A percentile compares a stretch with the other conserved stretches of the same genome.
Evolutionary conservation across 2,797 vertebrate species (phyloP).

Genomic region (Enteromius unitaeniatus): DNA sequence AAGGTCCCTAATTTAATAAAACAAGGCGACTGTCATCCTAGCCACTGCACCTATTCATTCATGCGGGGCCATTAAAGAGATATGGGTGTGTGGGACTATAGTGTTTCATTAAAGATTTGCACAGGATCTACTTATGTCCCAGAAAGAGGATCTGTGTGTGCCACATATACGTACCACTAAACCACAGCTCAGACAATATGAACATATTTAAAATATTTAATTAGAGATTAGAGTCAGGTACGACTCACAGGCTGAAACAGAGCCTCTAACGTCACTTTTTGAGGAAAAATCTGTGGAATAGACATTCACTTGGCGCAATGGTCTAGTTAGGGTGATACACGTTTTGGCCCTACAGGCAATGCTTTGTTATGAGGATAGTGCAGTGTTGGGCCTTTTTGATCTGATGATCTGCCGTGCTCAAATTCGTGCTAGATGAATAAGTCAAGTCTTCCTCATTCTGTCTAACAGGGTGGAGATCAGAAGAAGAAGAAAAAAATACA

Average conservation of each 20-base stretch:
- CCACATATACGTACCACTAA: background rate
- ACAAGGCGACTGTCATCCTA: constrained; percentile 48
- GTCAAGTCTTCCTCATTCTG: background rate
- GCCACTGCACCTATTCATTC: constrained; percentile 25
- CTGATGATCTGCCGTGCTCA: constrained; percentile 18
- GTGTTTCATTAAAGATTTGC: constrained; percentile 4
- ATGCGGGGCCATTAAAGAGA: constrained; percentile 24
- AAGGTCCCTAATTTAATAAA: constrained; percentile 61
- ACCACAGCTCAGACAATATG: background rate
- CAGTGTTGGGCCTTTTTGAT: background rate
- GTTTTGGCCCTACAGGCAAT: constrained; percentile 14
- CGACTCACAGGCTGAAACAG: background rate
- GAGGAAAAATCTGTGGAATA: background rate
- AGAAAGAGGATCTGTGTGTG: background rate
- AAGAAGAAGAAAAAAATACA: background rate
- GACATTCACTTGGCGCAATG: background rate
- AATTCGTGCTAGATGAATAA: constrained; percentile 25
- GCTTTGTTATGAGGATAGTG: constrained; percentile 28
- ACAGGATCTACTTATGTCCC: background rate
- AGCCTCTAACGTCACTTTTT: background rate
- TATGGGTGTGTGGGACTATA: background rate
- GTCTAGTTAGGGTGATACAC: constrained; percentile 12
- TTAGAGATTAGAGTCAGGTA: background rate
- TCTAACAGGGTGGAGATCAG: constrained; percentile 9
- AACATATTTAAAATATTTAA: background rate